Base-by-base conservation (phyloP, 1,140 invertebrate species). In the Microplitis demolitor region DNA sequence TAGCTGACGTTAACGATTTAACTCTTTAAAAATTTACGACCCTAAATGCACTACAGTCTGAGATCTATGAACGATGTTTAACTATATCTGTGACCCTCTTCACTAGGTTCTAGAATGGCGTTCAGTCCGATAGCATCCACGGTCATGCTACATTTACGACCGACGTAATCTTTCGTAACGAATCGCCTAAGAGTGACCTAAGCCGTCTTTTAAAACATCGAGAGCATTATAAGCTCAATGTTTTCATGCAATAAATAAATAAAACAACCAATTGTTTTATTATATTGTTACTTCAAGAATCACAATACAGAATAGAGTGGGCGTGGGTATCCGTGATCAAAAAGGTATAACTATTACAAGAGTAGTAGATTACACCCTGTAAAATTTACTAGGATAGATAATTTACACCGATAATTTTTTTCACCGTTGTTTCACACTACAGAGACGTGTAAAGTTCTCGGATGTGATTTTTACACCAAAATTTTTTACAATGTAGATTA, bases 141-240 rank as follows among this genome's bases (percentile, higher is more conserved):
- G 24, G 68, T 11, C 68, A 58, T 67, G 71, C 71, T 67, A 72
- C 71, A 72, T 72, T 72, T 72, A 72, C 67, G 37, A 64, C 64
- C 64, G 71, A 72, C 71, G 71, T 72, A 72, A 72, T 72, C 71
- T 72, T 72, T 72, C n/a, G 64, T 66, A 72, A 72, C 71, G 54
- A 45, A 72, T 72, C 71, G 71, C 31, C 13, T 34, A 13, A 58
- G 71, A 72, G 35, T 72, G 45, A 45, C 37, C 53, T 16, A 39
- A 66, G 63, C 50, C 24, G 14, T 60, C 51, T 58, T 39, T 66
- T 24, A 24, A n/a, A 64, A 45, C 39, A 6, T 31, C n/a, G 24
- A 39, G 16, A 14, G 39, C 56, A 39, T 61, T 61, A 33, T 61
- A 24, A 61, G 33, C 60, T 45, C 39, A 6, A 45, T 45, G 11